These are phyloP conservation scores for Lonchura striata DNA, from an alignment of 2,113 vertebrate genomes.

Conservation along the genomic window DNA sequence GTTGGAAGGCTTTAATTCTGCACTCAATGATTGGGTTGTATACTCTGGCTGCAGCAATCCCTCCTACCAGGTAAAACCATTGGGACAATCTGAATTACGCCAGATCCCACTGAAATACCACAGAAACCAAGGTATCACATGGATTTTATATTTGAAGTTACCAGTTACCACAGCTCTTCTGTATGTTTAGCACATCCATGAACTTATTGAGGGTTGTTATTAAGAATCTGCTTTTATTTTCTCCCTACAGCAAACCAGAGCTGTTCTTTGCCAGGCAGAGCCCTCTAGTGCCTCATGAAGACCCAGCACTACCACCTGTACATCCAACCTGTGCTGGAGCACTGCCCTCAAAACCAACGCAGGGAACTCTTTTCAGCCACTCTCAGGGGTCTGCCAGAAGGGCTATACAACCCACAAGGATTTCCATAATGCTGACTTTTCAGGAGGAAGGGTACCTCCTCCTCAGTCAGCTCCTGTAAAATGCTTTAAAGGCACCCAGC, in stretches of 20 bases:
- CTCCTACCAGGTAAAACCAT: background rate
- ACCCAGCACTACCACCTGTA: background rate
- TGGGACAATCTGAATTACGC: background rate
- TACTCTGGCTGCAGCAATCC: background rate
- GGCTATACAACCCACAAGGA: background rate
- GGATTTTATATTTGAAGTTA: background rate
- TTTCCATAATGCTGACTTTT: background rate
- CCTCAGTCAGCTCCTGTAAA: background rate
- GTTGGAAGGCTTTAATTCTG: background rate
- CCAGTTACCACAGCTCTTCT: background rate
- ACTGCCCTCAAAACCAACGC: background rate
- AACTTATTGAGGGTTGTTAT: background rate
- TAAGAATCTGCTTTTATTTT: background rate
- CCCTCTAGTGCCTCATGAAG: constrained; percentile 5
- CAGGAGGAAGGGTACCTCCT: background rate
- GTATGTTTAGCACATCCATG: accelerated
- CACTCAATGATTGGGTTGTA: background rate
- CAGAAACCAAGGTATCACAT: background rate
- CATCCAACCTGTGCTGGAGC: background rate
- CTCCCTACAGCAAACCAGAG: background rate
- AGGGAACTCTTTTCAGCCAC: background rate
- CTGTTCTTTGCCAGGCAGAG: background rate
- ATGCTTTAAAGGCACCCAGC: background rate
- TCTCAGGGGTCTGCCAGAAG: background rate
- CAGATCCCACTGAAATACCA: background rate